These are phyloP conservation scores for Hippasteria phrygiana DNA, from an alignment of 53 echinoderm and acorn worm genomes.

Conservation along the genomic window DNA sequence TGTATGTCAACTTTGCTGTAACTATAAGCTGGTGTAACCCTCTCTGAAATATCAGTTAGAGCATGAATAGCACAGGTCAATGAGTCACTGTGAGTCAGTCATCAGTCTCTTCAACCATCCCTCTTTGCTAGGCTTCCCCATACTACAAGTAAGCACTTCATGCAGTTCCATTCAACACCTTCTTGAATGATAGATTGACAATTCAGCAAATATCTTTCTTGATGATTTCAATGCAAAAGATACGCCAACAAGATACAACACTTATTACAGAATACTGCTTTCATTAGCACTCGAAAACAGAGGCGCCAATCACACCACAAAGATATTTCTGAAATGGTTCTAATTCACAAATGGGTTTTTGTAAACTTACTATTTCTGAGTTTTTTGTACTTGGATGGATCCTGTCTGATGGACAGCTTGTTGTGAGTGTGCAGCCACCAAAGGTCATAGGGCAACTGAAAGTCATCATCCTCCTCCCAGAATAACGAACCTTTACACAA, in stretches of 20 bases:
- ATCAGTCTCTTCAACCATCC: neutral
- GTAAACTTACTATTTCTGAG: slow-evolving; percentile 92
- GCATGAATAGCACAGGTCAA: neutral
- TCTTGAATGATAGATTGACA: too few relatives aligned
- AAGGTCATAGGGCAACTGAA: slow-evolving; percentile 92
- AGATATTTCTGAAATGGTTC: neutral
- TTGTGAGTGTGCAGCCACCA: slow-evolving; percentile 91
- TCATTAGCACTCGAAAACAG: neutral
- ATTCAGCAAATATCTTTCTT: too few relatives aligned
- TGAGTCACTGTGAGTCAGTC: slow-evolving; percentile 35
- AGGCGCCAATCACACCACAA: neutral
- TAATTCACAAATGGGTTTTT: too few relatives aligned
- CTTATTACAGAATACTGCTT: too few relatives aligned
- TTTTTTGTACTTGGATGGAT: slow-evolving; percentile 91
- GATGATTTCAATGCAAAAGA: too few relatives aligned
- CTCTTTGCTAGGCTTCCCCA: neutral
- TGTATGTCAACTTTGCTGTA: neutral
- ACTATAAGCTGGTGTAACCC: neutral
- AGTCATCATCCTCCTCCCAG: slow-evolving; percentile 91
- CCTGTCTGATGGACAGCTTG: slow-evolving; percentile 79
- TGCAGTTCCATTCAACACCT: too few relatives aligned
- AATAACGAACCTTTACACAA: slow-evolving; percentile 77
- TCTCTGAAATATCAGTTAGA: slow-evolving; percentile 1
- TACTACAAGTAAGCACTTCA: too few relatives aligned
- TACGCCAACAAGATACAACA: too few relatives aligned